Evolutionary conservation across 1,140 invertebrate genomes (phyloP).

Genomic region (Tyrophagus putrescentiae): DNA sequence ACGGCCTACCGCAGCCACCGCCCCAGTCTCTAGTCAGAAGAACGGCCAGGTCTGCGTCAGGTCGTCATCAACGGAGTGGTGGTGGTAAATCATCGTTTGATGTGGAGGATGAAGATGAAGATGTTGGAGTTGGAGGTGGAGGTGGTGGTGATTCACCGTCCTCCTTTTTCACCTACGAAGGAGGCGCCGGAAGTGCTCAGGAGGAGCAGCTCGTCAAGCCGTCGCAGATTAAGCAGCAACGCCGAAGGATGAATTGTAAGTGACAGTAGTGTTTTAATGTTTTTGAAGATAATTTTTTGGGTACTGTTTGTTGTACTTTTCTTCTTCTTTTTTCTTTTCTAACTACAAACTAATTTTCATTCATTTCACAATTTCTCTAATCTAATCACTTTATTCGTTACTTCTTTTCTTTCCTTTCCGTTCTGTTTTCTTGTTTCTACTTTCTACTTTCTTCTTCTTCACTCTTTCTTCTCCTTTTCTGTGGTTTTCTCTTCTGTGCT

Average conservation of each 20-base stretch:
- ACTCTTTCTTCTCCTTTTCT: slow-evolving; percentile 1
- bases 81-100: background rate
- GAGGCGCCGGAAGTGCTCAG: background rate
- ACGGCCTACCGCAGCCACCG: slow-evolving; percentile 2
- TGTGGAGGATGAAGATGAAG: background rate
- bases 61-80: background rate
- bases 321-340: background rate
- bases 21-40: slow-evolving; percentile 15
- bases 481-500: background rate
- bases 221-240: slow-evolving; percentile 38
- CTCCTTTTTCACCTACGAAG: slow-evolving; percentile 39
- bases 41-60: too few relatives aligned
- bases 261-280: background rate
- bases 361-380: background rate
- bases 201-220: slow-evolving; percentile 41
- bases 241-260: slow-evolving; percentile 37
- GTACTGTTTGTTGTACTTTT: too few relatives aligned
- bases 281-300: background rate
- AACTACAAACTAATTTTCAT: background rate
- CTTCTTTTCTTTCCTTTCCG: background rate
- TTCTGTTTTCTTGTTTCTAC: background rate
- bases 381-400: background rate
- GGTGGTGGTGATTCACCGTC: too few relatives aligned
- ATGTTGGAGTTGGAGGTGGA: too few relatives aligned
- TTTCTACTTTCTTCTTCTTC: background rate